These are phyloP conservation scores for Homalodisca vitripennis DNA, from an alignment of 1,140 invertebrate species.

Conservation along the genomic window DNA sequence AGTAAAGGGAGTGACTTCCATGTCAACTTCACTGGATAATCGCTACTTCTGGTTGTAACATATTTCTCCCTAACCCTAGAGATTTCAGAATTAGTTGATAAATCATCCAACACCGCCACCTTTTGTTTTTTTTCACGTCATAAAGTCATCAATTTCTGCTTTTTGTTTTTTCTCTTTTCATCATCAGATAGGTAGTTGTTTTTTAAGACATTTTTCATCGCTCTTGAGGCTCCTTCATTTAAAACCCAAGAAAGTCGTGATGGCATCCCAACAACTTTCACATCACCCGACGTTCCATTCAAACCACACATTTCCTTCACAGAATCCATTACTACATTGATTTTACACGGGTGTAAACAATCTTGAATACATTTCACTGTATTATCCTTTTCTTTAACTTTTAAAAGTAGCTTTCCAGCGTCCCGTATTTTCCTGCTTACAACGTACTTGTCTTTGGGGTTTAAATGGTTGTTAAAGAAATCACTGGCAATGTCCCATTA, in stretches of 20 bases:
- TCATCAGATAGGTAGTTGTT: not conserved
- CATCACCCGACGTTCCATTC: not conserved
- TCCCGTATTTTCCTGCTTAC: not conserved
- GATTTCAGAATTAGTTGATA: not conserved
- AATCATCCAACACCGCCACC: not conserved
- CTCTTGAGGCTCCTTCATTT: not conserved
- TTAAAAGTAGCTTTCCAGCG: not conserved
- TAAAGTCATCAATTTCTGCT: no score
- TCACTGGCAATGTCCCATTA: not conserved
- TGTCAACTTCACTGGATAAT: not conserved
- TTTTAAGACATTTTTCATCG: not conserved
- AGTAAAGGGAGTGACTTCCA: no score
- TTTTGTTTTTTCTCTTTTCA: not conserved
- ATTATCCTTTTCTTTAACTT: not conserved
- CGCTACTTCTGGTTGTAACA: not conserved
- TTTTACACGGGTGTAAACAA: not conserved
- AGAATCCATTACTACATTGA: not conserved
- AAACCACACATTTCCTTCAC: not conserved
- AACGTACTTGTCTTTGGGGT: not conserved
- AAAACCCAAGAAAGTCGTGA: not conserved
- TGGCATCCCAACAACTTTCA: constrained; percentile 6
- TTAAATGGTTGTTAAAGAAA: not conserved
- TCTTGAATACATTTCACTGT: not conserved
- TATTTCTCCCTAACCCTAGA: not conserved
- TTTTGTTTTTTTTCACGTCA: not conserved